Conservation (phyloP, 2,113 vertebrate species). For the Pangasianodon hypophthalmus region DNA sequence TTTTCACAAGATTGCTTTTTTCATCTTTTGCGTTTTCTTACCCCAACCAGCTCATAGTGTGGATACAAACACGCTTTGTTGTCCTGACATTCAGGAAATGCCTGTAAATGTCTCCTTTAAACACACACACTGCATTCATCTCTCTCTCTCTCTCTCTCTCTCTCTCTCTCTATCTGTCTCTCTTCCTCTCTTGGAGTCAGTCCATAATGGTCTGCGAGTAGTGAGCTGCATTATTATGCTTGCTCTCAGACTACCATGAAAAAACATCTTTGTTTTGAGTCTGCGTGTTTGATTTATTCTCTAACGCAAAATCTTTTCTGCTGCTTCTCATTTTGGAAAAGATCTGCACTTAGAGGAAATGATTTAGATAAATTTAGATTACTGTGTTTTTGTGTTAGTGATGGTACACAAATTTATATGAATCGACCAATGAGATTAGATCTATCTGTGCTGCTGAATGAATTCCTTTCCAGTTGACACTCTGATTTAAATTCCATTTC, state of each 20-base stretch:
- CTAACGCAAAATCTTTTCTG: background rate
- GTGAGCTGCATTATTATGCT: slow-evolving; percentile 23
- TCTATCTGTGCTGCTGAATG: background rate
- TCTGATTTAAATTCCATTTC: background rate
- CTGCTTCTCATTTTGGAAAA: background rate
- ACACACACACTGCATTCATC: background rate
- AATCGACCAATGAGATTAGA: background rate
- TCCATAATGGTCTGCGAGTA: background rate
- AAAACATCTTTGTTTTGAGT: background rate
- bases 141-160: slow-evolving; percentile 4
- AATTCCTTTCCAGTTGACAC: background rate
- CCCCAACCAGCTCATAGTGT: background rate
- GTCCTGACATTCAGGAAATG: background rate
- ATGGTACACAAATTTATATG: background rate
- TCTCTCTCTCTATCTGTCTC: background rate
- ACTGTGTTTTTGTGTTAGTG: background rate
- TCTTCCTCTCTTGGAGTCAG: background rate
- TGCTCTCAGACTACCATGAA: background rate
- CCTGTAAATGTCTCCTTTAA: background rate
- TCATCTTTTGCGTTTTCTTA: background rate
- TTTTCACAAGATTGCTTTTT: background rate
- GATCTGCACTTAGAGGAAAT: background rate
- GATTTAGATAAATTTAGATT: background rate
- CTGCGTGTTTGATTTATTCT: background rate
- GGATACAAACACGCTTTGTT: background rate